Evolutionary conservation across 2,113 vertebrate species (phyloP).

Genomic region (Lipophrys pholis): DNA sequence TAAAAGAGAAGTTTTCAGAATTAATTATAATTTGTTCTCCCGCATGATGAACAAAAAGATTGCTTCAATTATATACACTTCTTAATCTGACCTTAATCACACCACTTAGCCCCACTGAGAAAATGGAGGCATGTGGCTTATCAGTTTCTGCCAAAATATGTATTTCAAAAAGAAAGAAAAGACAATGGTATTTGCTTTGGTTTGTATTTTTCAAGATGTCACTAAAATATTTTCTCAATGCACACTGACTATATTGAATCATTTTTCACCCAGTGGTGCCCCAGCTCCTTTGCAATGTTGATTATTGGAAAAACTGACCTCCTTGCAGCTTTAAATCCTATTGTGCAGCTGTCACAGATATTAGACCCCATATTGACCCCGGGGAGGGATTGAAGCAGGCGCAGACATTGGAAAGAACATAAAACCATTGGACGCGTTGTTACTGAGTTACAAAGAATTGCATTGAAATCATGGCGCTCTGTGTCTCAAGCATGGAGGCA

Average conservation of each 20-base stretch:
- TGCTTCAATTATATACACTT: constrained; percentile 56
- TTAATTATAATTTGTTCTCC: constrained; percentile 65
- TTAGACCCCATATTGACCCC: constrained; percentile 51
- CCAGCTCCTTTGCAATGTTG: constrained; percentile 14
- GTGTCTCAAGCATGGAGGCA: constrained; percentile 13
- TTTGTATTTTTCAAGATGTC: constrained; percentile 6
- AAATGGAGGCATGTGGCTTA: constrained; percentile 28
- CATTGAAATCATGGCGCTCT: constrained; percentile 19
- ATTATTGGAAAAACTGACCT: constrained; percentile 45
- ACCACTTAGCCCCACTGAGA: constrained; percentile 44
- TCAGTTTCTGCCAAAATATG: constrained; percentile 23
- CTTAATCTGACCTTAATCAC: constrained; percentile 55
- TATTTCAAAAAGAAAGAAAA: constrained; percentile 8
- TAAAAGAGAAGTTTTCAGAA: constrained; percentile 68
- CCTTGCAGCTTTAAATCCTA: constrained; percentile 52
- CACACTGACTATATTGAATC: neutral
- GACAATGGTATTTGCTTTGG: neutral
- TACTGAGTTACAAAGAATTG: constrained; percentile 30
- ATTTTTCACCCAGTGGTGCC: constrained; percentile 6
- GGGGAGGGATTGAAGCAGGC: constrained; percentile 49
- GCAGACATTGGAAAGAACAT: constrained; percentile 55
- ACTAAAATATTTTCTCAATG: neutral
- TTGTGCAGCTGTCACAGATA: constrained; percentile 50
- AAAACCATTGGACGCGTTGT: constrained; percentile 56
- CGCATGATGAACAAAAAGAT: constrained; percentile 53